These are phyloP conservation scores for Pocillopora verrucosa DNA, from an alignment of 64 coral and sea anemone genomes.

Conservation along the genomic window DNA sequence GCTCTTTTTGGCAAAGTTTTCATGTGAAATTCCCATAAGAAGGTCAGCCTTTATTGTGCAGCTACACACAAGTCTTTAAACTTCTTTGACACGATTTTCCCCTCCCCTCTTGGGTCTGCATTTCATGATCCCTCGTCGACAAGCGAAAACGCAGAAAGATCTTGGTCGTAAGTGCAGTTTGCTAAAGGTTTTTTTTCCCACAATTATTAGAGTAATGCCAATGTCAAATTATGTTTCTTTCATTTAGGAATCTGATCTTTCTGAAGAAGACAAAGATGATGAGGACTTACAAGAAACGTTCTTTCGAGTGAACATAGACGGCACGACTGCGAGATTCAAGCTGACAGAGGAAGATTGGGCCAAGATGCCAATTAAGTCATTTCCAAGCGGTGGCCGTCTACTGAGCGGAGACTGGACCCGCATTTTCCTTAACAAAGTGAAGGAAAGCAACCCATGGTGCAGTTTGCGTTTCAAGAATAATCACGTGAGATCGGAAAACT, in stretches of 20 bases:
- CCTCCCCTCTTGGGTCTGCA: too few relatives aligned
- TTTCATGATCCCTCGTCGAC: too few relatives aligned
- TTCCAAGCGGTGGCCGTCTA: background rate
- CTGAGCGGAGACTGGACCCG: background rate
- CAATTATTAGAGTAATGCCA: too few relatives aligned
- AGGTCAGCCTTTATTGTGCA: too few relatives aligned
- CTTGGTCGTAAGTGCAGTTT: too few relatives aligned
- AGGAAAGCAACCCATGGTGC: conserved; percentile 9
- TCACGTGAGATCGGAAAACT: background rate
- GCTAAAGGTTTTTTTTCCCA: too few relatives aligned
- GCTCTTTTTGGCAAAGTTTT: too few relatives aligned
- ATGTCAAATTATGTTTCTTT: background rate
- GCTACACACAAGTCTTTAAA: too few relatives aligned
- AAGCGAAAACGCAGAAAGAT: too few relatives aligned
- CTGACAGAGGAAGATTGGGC: background rate
- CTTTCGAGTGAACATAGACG: background rate
- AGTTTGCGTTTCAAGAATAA: background rate
- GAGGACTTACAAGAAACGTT: background rate
- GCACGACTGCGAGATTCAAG: background rate
- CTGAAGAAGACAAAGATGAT: background rate
- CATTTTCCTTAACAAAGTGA: background rate
- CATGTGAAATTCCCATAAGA: too few relatives aligned
- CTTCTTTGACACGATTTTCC: too few relatives aligned
- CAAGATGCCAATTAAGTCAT: background rate
- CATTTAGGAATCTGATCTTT: background rate